phyloP scores from a whole-genome alignment of 2,888 invertebrate genomes.

The Macrophya annulata region DNA sequence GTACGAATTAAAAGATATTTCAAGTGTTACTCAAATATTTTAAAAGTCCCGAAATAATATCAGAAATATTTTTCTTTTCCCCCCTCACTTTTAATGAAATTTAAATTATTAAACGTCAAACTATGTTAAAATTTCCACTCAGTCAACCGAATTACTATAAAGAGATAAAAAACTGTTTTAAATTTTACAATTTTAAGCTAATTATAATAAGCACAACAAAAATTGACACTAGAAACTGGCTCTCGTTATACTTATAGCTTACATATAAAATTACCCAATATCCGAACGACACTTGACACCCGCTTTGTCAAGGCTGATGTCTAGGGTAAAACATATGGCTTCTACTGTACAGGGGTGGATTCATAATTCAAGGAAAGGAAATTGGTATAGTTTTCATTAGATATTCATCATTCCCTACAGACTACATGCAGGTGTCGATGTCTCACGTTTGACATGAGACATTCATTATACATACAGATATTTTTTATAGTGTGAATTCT shows the following conservation, averaged over 20 bases:
- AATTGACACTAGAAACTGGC: not conserved
- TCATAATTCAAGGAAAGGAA: constrained; percentile 27
- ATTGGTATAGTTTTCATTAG: constrained; percentile 38
- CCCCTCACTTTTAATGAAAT: not conserved
- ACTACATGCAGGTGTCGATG: constrained; percentile 7
- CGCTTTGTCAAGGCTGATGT: constrained; percentile 17
- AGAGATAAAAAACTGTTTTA: not conserved
- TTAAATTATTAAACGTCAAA: not conserved
- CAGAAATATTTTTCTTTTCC: not conserved
- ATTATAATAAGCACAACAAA: not conserved
- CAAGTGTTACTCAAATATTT: not conserved
- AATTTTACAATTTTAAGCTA: not conserved
- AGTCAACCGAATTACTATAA: not conserved
- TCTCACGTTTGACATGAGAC: not conserved
- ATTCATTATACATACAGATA: not conserved
- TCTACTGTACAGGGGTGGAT: constrained; percentile 27
- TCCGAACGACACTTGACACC: constrained; percentile 47
- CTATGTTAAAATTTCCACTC: not conserved
- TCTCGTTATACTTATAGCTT: constrained; percentile 3
- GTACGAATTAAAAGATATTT: not conserved
- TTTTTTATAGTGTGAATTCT: not conserved
- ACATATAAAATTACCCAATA: constrained; percentile 51
- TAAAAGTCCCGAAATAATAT: not conserved
- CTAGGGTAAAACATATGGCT: constrained; percentile 34
- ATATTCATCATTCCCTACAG: constrained; percentile 1